These are phyloP conservation scores for Lepilemur septentrionalis DNA, from an alignment of 2,797 vertebrate species.

Conservation along the genomic window DNA sequence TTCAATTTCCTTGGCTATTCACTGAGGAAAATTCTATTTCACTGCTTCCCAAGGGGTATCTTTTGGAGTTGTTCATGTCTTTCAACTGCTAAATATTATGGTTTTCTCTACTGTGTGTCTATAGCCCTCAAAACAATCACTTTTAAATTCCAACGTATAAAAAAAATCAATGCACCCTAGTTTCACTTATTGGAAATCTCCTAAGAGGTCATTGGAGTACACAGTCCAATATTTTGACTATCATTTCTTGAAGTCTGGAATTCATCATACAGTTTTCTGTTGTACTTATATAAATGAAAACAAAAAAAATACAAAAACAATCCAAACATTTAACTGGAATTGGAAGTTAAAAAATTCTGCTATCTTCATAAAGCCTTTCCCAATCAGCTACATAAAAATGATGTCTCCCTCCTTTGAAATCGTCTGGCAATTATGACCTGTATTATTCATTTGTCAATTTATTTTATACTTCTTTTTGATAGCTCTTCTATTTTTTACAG, in stretches of 20 bases:
- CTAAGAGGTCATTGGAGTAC: not conserved
- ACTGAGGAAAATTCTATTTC: slow-evolving; percentile 36
- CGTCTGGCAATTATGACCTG: not conserved
- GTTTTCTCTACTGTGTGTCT: slow-evolving; percentile 24
- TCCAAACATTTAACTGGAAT: not conserved
- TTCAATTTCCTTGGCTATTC: slow-evolving; percentile 40
- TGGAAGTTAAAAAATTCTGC: not conserved
- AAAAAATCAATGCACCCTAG: not conserved
- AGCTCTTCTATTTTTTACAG: slow-evolving; percentile 7
- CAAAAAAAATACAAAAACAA: not conserved
- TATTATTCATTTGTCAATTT: slow-evolving; percentile 40
- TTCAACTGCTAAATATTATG: slow-evolving; percentile 38
- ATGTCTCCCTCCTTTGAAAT: not conserved
- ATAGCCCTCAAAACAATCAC: slow-evolving; percentile 32
- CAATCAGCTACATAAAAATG: not conserved
- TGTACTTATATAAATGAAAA: not conserved
- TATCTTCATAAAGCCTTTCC: not conserved
- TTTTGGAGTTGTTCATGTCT: slow-evolving; percentile 50
- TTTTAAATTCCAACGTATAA: slow-evolving; percentile 38
- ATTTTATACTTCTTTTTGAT: slow-evolving; percentile 36
- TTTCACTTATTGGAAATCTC: slow-evolving; percentile 42
- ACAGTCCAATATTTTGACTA: not conserved
- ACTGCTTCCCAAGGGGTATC: not conserved
- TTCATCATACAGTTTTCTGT: slow-evolving; percentile 20
- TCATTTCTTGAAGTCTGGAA: not conserved